phyloP scores from a whole-genome alignment of 2,797 vertebrate genomes.

The Hybognathus amarus region DNA sequence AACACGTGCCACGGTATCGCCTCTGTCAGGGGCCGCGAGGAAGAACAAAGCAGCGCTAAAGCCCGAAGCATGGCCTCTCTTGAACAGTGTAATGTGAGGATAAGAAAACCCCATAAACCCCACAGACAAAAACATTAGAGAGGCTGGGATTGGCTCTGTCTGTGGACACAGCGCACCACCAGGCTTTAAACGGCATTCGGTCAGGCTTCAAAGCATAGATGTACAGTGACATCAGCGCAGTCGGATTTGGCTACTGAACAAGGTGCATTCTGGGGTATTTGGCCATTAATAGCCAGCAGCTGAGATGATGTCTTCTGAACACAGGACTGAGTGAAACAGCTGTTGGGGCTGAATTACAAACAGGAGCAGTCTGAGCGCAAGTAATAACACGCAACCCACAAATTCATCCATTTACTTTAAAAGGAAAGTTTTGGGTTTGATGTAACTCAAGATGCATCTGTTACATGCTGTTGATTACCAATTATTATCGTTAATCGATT shows the following conservation, averaged over 20 bases:
- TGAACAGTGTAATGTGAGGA: slow-evolving; percentile 55
- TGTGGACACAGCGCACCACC: neutral
- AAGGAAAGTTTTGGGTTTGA: neutral
- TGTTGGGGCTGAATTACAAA: slow-evolving; percentile 24
- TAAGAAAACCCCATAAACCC: slow-evolving; percentile 40
- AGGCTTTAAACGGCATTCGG: slow-evolving; percentile 47
- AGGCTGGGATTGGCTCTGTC: slow-evolving; percentile 26
- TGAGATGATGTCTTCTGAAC: slow-evolving; percentile 32
- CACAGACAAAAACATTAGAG: slow-evolving; percentile 47
- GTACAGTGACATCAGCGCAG: slow-evolving; percentile 50
- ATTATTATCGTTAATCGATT: too few relatives aligned
- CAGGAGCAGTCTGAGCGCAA: neutral
- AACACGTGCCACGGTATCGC: slow-evolving; percentile 47
- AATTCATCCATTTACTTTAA: neutral
- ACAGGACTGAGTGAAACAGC: slow-evolving; percentile 46
- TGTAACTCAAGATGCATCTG: neutral
- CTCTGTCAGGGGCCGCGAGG: slow-evolving; percentile 35
- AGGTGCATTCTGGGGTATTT: slow-evolving; percentile 43
- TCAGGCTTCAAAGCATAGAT: slow-evolving; percentile 57
- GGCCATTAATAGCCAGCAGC: slow-evolving; percentile 47
- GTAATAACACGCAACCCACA: slow-evolving; percentile 18
- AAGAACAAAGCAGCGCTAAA: slow-evolving; percentile 52
- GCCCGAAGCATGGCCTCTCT: slow-evolving; percentile 59
- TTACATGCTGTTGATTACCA: neutral
- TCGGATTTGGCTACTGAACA: slow-evolving; percentile 1